Conservation (phyloP, 2,888 invertebrate species). For the Temnothorax rugatulus region DNA sequence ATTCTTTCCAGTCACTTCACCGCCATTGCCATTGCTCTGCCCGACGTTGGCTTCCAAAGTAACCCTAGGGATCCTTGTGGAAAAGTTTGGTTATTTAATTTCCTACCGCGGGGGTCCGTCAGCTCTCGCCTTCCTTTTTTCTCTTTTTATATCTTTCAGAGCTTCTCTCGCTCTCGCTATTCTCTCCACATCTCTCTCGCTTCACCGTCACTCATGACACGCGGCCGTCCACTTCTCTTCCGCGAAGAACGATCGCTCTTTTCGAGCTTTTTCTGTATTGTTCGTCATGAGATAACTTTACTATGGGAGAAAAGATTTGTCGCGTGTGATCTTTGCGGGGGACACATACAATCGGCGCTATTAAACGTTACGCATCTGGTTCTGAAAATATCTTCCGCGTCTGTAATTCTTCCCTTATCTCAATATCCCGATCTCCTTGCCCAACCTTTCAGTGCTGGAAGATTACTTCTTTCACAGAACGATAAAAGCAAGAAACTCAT, state of each 20-base stretch:
- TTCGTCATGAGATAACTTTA: slow-evolving; percentile 31
- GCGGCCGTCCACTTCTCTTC: slow-evolving; percentile 45
- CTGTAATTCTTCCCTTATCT: slow-evolving; percentile 21
- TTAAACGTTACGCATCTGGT: not conserved
- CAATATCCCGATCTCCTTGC: slow-evolving; percentile 17
- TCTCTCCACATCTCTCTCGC: slow-evolving; percentile 32
- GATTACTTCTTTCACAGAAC: slow-evolving; percentile 18
- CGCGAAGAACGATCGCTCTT: slow-evolving; percentile 41
- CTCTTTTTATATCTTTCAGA: slow-evolving; percentile 39
- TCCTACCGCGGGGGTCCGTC: slow-evolving; percentile 71
- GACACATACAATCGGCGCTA: not conserved
- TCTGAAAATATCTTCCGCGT: slow-evolving; percentile 12
- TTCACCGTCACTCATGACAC: slow-evolving; percentile 36
- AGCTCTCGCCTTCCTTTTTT: slow-evolving; percentile 15
- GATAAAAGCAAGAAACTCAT: not conserved
- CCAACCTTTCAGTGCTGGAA: slow-evolving; percentile 1
- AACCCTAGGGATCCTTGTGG: slow-evolving; percentile 72
- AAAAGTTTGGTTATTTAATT: slow-evolving; percentile 85
- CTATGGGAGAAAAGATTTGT: slow-evolving; percentile 41
- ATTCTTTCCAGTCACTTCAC: slow-evolving; percentile 81
- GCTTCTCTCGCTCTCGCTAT: slow-evolving; percentile 11
- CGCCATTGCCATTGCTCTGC: slow-evolving; percentile 66
- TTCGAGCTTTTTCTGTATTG: slow-evolving; percentile 58
- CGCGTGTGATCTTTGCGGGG: slow-evolving; percentile 7
- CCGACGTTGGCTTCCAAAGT: slow-evolving; percentile 64